Evolutionary conservation across 2,797 vertebrate species (phyloP).

Genomic region (Sebastes umbrosus): DNA sequence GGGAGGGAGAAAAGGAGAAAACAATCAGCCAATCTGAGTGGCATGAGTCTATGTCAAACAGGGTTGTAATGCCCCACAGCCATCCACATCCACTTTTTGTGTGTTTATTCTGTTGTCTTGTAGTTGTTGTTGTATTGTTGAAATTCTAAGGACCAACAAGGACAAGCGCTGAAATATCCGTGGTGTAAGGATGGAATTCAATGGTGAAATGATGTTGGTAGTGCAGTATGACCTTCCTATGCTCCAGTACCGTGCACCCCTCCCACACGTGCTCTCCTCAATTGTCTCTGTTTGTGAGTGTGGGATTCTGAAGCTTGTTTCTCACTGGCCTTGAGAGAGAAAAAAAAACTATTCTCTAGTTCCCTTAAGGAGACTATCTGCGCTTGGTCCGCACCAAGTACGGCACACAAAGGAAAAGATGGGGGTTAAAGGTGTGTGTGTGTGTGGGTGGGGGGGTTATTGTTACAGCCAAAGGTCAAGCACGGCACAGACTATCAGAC

Average conservation of each 20-base stretch:
- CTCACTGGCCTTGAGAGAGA: slow-evolving; percentile 64
- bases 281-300: slow-evolving; percentile 65
- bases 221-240: slow-evolving; percentile 67
- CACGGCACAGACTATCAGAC: slow-evolving; percentile 79
- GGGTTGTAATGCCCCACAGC: slow-evolving; percentile 51
- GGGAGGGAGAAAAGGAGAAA: slow-evolving; percentile 48
- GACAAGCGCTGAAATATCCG: slow-evolving; percentile 47
- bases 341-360: slow-evolving; percentile 59
- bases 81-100: slow-evolving; percentile 57
- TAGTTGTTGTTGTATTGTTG: slow-evolving; percentile 77
- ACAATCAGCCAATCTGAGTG: slow-evolving; percentile 66
- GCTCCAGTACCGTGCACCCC: slow-evolving; percentile 48
- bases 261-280: slow-evolving; percentile 59
- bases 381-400: slow-evolving; percentile 51
- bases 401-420: slow-evolving; percentile 42
- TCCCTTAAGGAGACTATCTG: slow-evolving; percentile 59
- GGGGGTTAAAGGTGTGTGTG: background rate
- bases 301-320: slow-evolving; percentile 58
- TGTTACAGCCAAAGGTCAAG: slow-evolving; percentile 79
- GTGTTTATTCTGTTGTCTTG: slow-evolving; percentile 78
- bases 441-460: slow-evolving; percentile 37
- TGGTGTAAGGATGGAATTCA: slow-evolving; percentile 43
- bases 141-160: slow-evolving; percentile 62
- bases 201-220: slow-evolving; percentile 61
- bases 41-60: slow-evolving; percentile 55